A percentile compares a stretch with the other conserved stretches of the same genome.
Evolutionary conservation across 2,113 vertebrate species (phyloP).

Genomic region (Microtus montanus): DNA sequence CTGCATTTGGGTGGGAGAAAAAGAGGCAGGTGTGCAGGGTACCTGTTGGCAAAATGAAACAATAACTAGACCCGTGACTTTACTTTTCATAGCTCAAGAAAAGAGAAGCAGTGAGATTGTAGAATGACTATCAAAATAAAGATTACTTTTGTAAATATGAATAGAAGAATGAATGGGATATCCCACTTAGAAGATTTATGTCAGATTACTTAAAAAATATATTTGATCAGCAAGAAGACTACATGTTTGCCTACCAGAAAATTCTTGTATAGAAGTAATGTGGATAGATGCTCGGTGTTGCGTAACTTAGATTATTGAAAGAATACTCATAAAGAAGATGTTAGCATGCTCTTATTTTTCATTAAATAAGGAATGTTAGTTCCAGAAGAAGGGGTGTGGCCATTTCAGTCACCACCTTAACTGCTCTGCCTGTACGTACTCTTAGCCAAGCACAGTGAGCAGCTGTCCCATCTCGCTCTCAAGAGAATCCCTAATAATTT

Average conservation of each 20-base stretch:
- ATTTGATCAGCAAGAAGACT: not conserved
- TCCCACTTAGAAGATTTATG: conserved; percentile 16
- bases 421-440: not conserved
- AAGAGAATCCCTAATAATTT: not conserved
- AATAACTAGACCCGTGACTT: not conserved
- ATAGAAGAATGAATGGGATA: not conserved
- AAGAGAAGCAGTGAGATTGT: conserved; percentile 40
- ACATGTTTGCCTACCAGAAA: not conserved
- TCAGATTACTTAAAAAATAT: conserved; percentile 42
- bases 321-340: not conserved
- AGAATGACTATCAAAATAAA: conserved; percentile 15
- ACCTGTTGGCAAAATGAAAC: conserved; percentile 18
- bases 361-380: not conserved
- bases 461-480: not conserved
- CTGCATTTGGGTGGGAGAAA: not conserved
- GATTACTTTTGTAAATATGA: conserved; percentile 20
- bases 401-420: not conserved
- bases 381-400: not conserved
- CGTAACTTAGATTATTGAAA: conserved; percentile 48
- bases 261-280: not conserved
- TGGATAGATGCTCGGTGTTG: not conserved
- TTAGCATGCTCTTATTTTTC: not conserved
- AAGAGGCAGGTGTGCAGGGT: not conserved
- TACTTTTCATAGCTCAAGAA: conserved; percentile 56
- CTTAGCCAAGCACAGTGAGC: conserved; percentile 23